Percentiles rank a stretch among this genome's conserved stretches.
phyloP scores from a whole-genome alignment of 2,888 invertebrate genomes.

The Cerastis leucographa region DNA sequence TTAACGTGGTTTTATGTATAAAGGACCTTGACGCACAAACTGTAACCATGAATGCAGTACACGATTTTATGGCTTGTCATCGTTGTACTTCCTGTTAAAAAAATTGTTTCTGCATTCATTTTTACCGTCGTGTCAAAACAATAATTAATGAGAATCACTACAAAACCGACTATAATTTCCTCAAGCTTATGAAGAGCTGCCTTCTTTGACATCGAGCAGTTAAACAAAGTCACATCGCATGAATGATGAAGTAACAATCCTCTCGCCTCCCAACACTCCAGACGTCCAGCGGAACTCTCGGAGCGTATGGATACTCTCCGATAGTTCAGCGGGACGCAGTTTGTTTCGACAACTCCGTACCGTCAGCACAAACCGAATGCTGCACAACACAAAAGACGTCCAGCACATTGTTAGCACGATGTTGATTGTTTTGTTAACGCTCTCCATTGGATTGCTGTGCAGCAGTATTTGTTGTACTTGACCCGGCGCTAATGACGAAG shows the following conservation, averaged over 20 bases:
- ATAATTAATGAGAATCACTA: neutral
- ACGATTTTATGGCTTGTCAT: neutral
- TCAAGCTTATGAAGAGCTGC: neutral
- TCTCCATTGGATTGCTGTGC: neutral
- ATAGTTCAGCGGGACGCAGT: conserved; percentile 25
- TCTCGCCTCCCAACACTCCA: neutral
- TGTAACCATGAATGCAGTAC: neutral
- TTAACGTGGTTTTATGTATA: too few species aligned
- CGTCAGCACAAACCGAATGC: conserved; percentile 14
- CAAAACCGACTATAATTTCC: neutral
- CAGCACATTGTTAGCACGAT: conserved; percentile 32
- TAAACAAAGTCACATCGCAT: neutral
- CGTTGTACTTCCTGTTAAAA: neutral
- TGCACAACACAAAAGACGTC: conserved; percentile 11
- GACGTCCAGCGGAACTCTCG: neutral
- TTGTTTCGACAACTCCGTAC: conserved; percentile 2
- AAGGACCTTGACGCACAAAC: neutral
- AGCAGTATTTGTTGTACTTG: conserved; percentile 2
- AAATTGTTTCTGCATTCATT: neutral
- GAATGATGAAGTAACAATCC: neutral
- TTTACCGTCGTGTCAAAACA: neutral
- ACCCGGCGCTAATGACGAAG: neutral
- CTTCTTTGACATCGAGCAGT: neutral
- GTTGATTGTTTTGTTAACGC: conserved; percentile 34
- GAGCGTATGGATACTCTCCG: too few species aligned